Evolutionary conservation across 2,888 invertebrate genomes (phyloP).

Genomic region (Iphiclides podalirius): DNA sequence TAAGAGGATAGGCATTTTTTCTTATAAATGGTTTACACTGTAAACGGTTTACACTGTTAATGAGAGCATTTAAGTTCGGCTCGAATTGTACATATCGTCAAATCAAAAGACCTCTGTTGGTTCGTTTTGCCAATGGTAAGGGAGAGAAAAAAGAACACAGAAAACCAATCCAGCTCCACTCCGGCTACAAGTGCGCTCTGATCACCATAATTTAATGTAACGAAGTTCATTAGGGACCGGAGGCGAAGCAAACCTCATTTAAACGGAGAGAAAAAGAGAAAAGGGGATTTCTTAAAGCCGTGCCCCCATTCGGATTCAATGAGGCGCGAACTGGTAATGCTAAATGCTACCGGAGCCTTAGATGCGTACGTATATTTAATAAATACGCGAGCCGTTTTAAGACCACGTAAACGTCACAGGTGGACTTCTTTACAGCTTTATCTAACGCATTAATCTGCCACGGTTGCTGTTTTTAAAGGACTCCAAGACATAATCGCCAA

Average conservation of each 20-base stretch:
- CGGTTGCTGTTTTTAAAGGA: too few relatives aligned
- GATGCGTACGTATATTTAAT: constrained; percentile 30
- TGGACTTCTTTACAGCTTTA: not conserved
- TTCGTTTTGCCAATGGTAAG: constrained; percentile 1
- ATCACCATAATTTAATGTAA: constrained; percentile 23
- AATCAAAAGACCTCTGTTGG: not conserved
- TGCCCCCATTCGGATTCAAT: constrained; percentile 54
- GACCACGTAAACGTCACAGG: not conserved
- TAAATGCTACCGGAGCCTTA: constrained; percentile 54
- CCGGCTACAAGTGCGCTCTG: constrained; percentile 10
- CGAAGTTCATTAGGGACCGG: constrained; percentile 19
- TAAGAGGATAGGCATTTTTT: too few relatives aligned
- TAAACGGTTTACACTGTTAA: not conserved
- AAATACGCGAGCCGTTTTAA: constrained; percentile 8
- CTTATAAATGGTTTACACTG: too few relatives aligned
- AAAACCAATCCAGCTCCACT: constrained; percentile 8
- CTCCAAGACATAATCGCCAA: too few relatives aligned
- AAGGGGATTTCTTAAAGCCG: constrained; percentile 20
- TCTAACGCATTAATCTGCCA: not conserved
- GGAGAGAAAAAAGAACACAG: constrained; percentile 1
- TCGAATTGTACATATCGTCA: constrained; percentile 3
- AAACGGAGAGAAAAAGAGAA: constrained; percentile 14
- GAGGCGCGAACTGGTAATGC: constrained; percentile 60
- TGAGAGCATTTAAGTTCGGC: not conserved
- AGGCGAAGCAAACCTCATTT: constrained; percentile 17